Evolutionary conservation across 2,113 vertebrate genomes (phyloP), one percentile per base, ranked within the genome.

Genomic region (Kryptolebias marmoratus): DNA sequence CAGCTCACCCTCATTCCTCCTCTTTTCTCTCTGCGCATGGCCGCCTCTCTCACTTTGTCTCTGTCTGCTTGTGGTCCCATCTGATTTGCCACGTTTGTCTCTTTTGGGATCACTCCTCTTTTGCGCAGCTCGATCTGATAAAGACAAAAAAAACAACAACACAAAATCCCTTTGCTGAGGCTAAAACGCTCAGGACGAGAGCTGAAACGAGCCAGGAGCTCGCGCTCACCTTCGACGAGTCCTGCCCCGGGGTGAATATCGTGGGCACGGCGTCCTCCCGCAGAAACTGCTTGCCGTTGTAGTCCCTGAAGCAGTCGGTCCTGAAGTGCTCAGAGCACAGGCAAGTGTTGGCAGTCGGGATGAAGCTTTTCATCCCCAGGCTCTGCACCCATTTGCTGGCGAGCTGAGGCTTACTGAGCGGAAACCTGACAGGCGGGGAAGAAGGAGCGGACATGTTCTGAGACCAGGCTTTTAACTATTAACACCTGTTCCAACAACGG

Each of bases 281-380:
- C 53, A 95, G 82, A 61, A 95, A 95, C 91, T 94, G 94, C 77
- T 94, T 93, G n/a, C 94, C 94, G 3, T 94, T 93, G 80, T 94
- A 94, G 75, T 95, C 94, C 5, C 93, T 90, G 74, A 95, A 95
- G 88, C 94, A 94, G 79, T 94, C 93, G 0, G 91, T 60, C 64
- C 89, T 79, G 67, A 95, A 95, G 48, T 95, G 94, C 74, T 94
- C 93, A 0, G 93, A 94, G 73, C 94, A 95, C 32, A 95, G 91
- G 60, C 93, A 95, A 2, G 94, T 94, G 88, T 94, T 95, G 64
- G 84, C 68, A 0, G 93, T 93, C 0, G 93, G 94, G 54, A 87
- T 80, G 44, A 95, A 94, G 80, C 88, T 92, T 64, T 92, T 94
- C 78, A 92, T 89, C 16, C 91, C 93, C 7, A 94, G 90, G 70